Evolutionary conservation across 1,140 invertebrate species (phyloP).

Genomic region (Acyrthosiphon pisum): DNA sequence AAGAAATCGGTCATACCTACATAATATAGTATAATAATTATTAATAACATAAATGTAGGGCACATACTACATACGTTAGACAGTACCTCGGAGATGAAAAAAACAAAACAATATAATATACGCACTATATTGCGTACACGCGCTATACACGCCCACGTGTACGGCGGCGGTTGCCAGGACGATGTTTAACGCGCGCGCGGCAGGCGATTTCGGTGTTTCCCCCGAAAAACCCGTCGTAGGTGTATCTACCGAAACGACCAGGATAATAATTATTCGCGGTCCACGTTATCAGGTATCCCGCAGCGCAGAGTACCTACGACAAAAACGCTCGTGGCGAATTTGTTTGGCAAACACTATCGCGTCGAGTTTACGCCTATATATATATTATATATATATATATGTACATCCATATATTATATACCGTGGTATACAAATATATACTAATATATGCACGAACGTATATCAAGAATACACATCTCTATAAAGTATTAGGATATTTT

Average conservation of each 20-base stretch:
- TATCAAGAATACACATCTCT: neutral
- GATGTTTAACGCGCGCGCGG: neutral
- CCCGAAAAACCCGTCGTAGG: neutral
- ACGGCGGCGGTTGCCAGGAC: neutral
- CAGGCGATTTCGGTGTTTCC: neutral
- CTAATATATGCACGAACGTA: neutral
- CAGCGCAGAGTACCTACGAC: neutral
- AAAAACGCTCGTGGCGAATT: neutral
- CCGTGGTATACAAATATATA: neutral
- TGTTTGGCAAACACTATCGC: slow-evolving; percentile 33
- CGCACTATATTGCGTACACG: neutral
- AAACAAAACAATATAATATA: neutral
- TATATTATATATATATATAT: too few species aligned
- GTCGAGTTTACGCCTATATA: neutral
- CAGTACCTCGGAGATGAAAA: neutral
- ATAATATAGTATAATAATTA: neutral
- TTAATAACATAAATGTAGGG: neutral
- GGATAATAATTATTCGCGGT: slow-evolving; percentile 34
- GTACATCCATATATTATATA: neutral
- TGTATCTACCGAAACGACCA: neutral
- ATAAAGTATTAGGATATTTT: neutral
- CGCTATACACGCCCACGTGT: neutral
- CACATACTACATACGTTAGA: neutral
- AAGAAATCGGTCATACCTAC: neutral
- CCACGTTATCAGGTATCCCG: slow-evolving; percentile 31